Conservation (phyloP, 2,113 vertebrate genomes). For the Beaufortia kweichowensis region DNA sequence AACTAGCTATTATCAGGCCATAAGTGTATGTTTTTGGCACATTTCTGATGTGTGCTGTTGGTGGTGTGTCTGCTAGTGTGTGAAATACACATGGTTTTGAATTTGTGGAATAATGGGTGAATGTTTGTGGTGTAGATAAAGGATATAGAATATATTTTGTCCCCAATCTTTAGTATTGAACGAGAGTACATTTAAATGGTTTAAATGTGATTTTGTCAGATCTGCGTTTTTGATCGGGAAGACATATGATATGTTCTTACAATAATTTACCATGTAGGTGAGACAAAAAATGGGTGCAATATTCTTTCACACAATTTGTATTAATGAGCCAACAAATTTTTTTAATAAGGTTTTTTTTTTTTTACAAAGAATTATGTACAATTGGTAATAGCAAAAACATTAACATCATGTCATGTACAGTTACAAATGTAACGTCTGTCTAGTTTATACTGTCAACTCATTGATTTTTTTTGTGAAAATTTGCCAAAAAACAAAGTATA, state of each 20-base stretch:
- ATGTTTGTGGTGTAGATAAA: background rate
- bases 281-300: no score
- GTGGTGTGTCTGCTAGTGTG: background rate
- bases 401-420: background rate
- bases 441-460: background rate
- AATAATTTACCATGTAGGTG: no score
- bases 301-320: background rate
- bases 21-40: background rate
- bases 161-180: background rate
- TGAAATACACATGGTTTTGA: background rate
- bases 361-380: background rate
- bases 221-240: no score
- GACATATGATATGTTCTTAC: no score
- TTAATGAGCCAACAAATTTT: background rate
- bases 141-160: background rate
- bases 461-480: no score
- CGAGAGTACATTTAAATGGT: background rate
- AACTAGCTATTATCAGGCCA: background rate
- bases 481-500: background rate
- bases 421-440: background rate
- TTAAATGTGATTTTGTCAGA: background rate
- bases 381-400: background rate
- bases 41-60: no score
- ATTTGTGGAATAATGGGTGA: conserved; percentile 2
- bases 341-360: background rate